These are phyloP conservation scores for Lithophane semibrunnea DNA, from an alignment of 2,888 invertebrate species.

Conservation along the genomic window DNA sequence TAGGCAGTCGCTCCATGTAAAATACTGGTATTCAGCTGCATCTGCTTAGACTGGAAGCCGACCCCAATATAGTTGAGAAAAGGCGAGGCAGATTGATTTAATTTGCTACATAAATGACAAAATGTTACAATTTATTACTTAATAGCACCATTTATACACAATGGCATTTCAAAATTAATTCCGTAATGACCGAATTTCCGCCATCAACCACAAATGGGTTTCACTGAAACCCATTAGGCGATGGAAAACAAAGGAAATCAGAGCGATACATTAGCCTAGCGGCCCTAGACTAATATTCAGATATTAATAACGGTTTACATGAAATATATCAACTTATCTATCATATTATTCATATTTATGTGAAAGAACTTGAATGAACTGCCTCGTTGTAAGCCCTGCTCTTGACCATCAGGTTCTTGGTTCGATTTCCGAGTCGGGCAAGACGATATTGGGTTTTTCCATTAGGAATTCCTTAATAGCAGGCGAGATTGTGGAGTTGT, in stretches of 20 bases:
- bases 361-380: not conserved
- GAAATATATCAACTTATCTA: not conserved
- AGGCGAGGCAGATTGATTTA: too few species aligned
- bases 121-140: not conserved
- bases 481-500: not conserved
- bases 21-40: too few species aligned
- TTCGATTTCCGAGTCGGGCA: not conserved
- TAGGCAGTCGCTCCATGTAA: too few species aligned
- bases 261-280: not conserved
- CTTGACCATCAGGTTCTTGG: not conserved
- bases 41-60: too few species aligned
- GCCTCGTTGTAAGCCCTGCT: not conserved
- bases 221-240: conserved; percentile 3
- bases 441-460: too few species aligned
- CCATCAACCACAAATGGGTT: conserved; percentile 2
- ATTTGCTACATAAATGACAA: too few species aligned
- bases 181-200: conserved; percentile 11
- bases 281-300: not conserved
- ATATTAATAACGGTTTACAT: not conserved
- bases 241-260: not conserved
- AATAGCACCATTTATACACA: not conserved
- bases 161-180: not conserved
- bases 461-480: not conserved
- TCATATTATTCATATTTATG: not conserved
- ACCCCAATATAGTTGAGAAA: too few species aligned